Evolutionary conservation across 2,113 vertebrate species (phyloP).

Genomic region (Trichechus manatus): DNA sequence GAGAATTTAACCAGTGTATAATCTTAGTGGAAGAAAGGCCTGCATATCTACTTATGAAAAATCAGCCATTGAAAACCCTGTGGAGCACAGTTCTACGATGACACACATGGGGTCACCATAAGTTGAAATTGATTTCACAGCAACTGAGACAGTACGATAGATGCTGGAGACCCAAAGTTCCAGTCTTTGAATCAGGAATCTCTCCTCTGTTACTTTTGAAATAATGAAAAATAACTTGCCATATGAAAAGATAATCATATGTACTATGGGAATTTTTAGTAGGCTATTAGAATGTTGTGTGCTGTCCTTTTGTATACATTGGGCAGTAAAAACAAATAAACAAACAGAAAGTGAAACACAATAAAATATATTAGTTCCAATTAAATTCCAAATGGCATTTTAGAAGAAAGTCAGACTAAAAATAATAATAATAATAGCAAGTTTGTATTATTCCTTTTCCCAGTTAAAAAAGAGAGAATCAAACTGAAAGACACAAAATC

Average conservation of each 20-base stretch:
- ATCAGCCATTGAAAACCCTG: too few species aligned
- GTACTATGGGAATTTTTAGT: background rate
- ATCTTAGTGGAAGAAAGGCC: background rate
- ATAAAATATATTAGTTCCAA: background rate
- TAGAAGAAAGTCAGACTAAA: background rate
- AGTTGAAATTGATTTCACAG: too few species aligned
- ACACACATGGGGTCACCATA: too few species aligned
- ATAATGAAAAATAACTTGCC: background rate
- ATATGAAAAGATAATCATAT: background rate
- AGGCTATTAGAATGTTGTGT: background rate
- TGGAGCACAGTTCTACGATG: too few species aligned
- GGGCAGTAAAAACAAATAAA: background rate
- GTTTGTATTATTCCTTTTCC: background rate
- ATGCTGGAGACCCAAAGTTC: background rate
- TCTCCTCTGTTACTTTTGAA: background rate
- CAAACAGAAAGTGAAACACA: background rate
- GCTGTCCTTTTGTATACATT: background rate
- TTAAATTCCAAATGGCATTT: background rate
- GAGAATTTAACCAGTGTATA: slow-evolving; percentile 19
- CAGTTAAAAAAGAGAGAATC: background rate
- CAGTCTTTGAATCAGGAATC: background rate
- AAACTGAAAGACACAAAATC: background rate
- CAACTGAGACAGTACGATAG: background rate
- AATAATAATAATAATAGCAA: background rate
- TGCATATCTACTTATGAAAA: too few species aligned